phyloP scores from a whole-genome alignment of 1,140 invertebrate genomes.

The Brachionus rotundiformis region DNA sequence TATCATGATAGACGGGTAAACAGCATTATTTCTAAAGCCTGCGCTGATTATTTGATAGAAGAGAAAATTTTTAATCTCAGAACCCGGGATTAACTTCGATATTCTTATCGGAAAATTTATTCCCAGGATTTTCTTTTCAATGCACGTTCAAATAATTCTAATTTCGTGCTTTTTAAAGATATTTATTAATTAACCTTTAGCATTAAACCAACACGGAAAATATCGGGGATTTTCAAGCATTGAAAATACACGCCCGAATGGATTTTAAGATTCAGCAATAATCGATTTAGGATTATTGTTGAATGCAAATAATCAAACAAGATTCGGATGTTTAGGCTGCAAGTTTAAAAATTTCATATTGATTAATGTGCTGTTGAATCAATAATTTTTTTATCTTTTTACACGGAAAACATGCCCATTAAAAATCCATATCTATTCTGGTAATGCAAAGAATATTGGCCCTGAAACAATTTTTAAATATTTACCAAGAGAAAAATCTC shows the following conservation, averaged over 20 bases:
- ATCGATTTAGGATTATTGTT: constrained; percentile 2
- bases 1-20: not conserved
- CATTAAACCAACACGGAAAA: not conserved
- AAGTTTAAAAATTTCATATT: not conserved
- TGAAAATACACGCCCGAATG: constrained; percentile 3
- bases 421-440: not conserved
- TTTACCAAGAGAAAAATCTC: not conserved
- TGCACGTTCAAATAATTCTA: not conserved
- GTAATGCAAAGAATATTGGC: not conserved
- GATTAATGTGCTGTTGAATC: constrained; percentile 5
- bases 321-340: not conserved
- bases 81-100: constrained; percentile 9
- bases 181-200: constrained; percentile 17
- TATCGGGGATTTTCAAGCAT: not conserved
- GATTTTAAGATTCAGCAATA: not conserved
- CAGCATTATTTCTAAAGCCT: not conserved
- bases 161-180: constrained; percentile 8
- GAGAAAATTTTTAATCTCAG: constrained; percentile 13
- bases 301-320: constrained; percentile 13
- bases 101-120: not conserved
- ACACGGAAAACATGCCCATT: constrained; percentile 11
- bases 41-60: constrained; percentile 31
- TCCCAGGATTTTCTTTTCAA: not conserved
- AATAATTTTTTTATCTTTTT: not conserved
- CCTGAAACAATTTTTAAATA: not conserved